Evolutionary conservation across 2,113 vertebrate genomes (phyloP), one percentile per base, ranked within the genome.

Genomic region (Urocitellus parryii): DNA sequence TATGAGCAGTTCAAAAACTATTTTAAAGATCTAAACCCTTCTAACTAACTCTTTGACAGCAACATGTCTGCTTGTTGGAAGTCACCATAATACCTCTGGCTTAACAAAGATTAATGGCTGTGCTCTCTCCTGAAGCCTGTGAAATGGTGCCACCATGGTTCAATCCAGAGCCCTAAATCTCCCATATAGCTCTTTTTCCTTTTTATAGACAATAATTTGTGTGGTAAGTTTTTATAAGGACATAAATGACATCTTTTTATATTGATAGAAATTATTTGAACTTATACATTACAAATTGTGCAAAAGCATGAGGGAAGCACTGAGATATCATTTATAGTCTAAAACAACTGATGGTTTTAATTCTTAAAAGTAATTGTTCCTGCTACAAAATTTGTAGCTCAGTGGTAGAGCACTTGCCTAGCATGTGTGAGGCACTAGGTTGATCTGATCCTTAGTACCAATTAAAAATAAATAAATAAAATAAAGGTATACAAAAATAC

Each of bases 1-100:
- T 70, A 79, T 63, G 34, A 86, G 45, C 12, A 92, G 48, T 96
- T 91, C 87, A 96, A 96, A 91, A 74, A 83, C 63, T 68, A 89
- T 68, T 92, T 95, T 77, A 81, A 89, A 95, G 67, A 79, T 48
- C 90, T 8, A 96, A 88, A 90, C 18, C 4, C 32, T 95, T 96
- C 70, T 42, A 70, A 84, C 72, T 42, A 70, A 84, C 80, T 82
- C 51, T 48, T 88, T 34, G 91, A 73, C 18, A 78, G 65, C 56
- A 91, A 80, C 58, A 27, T 58, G 22, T 88, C 87, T 90, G 42
- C 58, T 45, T 90, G 72, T 24, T 91, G 29, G 53, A 88, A 80
- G 8, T 61, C 39, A 83, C 77, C 42, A 10, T n/a, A 94, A 42
- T 82, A 67, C 16, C 42, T 72, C 90, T 79, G 74, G 70, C 58